phyloP scores from a whole-genome alignment of 2,888 invertebrate species.

The Oscheius sp. region DNA sequence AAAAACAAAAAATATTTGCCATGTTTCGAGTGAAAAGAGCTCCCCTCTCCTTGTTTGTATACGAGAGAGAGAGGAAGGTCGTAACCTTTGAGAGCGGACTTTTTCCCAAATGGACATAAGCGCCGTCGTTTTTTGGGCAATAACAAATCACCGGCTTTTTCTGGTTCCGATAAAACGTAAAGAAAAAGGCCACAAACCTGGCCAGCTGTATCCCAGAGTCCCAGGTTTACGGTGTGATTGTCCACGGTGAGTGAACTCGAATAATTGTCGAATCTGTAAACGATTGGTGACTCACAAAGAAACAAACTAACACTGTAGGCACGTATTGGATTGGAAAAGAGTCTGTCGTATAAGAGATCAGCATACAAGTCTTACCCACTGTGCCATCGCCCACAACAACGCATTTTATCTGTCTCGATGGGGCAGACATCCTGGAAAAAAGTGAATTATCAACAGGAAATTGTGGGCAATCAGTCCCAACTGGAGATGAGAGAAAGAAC shows the following conservation, averaged over 20 bases:
- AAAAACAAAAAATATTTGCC: no score
- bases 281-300: background rate
- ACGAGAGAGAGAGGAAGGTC: no score
- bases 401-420: conserved; percentile 75
- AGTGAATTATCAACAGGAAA: conserved; percentile 8
- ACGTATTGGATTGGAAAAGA: conserved; percentile 77
- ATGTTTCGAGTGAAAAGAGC: no score
- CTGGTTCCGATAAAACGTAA: no score
- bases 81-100: no score
- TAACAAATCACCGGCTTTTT: no score
- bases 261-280: conserved; percentile 91
- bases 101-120: no score
- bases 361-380: conserved; percentile 77
- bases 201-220: conserved; percentile 97
- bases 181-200: conserved; percentile 75
- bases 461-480: no score
- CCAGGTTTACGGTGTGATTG: conserved; percentile 93
- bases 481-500: no score
- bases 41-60: no score
- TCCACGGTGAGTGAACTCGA: conserved; percentile 98
- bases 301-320: conserved; percentile 75
- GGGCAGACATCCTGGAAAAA: conserved; percentile 61
- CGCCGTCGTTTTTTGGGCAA: no score
- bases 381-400: conserved; percentile 77
- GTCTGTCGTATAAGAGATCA: conserved; percentile 77